phyloP scores from a whole-genome alignment of 2,113 vertebrate genomes.

The Cichladusa arquata region DNA sequence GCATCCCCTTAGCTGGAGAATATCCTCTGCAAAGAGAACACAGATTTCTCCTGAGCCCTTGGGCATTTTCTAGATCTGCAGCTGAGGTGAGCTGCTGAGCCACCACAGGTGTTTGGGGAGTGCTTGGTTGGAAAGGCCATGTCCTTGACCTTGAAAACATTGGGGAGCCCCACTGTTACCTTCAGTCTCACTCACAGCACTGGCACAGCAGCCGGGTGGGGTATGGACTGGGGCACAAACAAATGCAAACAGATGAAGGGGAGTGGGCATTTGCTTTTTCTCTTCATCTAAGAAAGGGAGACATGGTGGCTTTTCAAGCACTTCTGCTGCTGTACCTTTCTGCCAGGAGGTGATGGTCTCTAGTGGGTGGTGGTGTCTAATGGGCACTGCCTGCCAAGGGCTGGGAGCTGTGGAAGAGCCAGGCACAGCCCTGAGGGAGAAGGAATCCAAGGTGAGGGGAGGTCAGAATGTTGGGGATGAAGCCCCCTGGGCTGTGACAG shows the following conservation, averaged over 20 bases:
- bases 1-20: neutral
- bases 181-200: neutral
- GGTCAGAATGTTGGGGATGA: fast-evolving
- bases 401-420: neutral
- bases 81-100: neutral
- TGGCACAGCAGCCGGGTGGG: neutral
- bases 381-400: neutral
- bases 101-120: neutral
- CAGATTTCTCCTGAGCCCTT: neutral
- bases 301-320: neutral
- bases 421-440: neutral
- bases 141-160: neutral
- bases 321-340: neutral
- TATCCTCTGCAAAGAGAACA: neutral
- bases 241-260: neutral
- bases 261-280: neutral
- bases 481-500: neutral
- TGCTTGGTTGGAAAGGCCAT: fast-evolving
- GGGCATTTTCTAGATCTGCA: neutral
- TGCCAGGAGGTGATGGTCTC: neutral
- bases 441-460: neutral
- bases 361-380: neutral
- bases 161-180: neutral
- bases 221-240: neutral
- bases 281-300: neutral